Base-by-base conservation (phyloP, 2,888 invertebrate genomes). In the Eugnorisma glareosa region DNA sequence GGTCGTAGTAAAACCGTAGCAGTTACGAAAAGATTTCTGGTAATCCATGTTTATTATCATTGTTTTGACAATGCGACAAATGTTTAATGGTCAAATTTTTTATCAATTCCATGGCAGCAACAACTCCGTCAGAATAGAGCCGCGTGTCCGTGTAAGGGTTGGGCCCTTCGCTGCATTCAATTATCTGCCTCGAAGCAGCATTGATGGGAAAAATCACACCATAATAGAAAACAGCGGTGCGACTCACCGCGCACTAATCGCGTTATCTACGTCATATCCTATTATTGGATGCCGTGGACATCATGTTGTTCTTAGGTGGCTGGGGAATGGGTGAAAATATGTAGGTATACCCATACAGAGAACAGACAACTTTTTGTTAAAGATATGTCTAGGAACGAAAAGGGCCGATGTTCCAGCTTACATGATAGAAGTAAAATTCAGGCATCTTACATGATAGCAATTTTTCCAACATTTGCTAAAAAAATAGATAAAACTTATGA, bases 131-230 rank as follows among this genome's bases (percentile, higher is more conserved):
- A 86, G 91, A 90, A 91, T 89, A 90, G 68, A 74, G 64, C 77
- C 86, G 51, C 69, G n/a, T 71, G 71, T 54, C 59, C 82, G 73
- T 83, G 82, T 85, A 89, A 89, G 91, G 90, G 89, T 81, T 72
- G 74, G 85, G 89, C 92, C 92, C 93, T 92, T 81, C 85, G 83
- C 88, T 91, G 92, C 91, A 91, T 92, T 91, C 92, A 92, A 92
- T 92, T 92, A 92, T 86, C 88, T 79, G 89, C 89, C 88, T 88
- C 84, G 84, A 87, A 87, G 81, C 90, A 88, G 84, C 84, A 86
- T 80, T 88, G 90, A 89, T 89, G 91, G 89, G 91, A 92, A 91
- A 92, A 92, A 92, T 92, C 92, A 90, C 90, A 85, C 85, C 86
- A 80, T 86, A 86, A 89, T 89, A 88, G 88, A 90, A 88, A 90